Evolutionary conservation across 2,797 vertebrate species (phyloP), one percentile per base, ranked within the genome.

Genomic region (Ispidina picta): DNA sequence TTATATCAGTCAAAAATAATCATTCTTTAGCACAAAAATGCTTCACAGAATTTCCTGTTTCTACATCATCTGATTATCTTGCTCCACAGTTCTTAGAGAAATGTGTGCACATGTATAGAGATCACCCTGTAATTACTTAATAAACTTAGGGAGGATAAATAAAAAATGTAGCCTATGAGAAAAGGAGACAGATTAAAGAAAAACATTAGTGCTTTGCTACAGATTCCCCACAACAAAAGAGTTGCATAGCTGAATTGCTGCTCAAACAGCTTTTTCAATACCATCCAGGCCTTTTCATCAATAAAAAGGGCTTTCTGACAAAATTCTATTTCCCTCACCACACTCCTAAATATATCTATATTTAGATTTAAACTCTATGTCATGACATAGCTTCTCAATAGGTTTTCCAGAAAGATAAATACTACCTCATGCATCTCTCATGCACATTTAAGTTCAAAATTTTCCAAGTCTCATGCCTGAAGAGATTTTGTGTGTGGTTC

Each of bases 101-200:
- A 73, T 1, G 0, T 56, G 4, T 41, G 12, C 18, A 25, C 13
- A 16, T 15, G 5, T 46, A 54, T 19, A 58, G n/a, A 29, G 2
- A 28, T 26, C 31, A 35, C 8, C 6, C 39, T 83, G 14, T 19
- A 83, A 68, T 26, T 78, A 68, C 77, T 76, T 69, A 72, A 43
- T 70, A 75, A 48, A 6, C 4, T 89, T 64, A 73, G 1, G 8
- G 17, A 71, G 20, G 23, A 52, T 58, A 10, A 86, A 68, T 68
- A 33, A 68, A 90, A 80, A 80, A 56, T 17, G 5, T 33, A 70
- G 17, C 31, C 8, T 52, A 33, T 25, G 21, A 63, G 26, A 74
- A 78, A 74, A 74, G 39, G 17, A 91, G 10, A 46, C 29, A 44
- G 8, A 26, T 52, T 71, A 71, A 70, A 56, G 19, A 64, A 48